Conservation (phyloP, 2,888 invertebrate genomes). For the Drosophila demipolita region DNA sequence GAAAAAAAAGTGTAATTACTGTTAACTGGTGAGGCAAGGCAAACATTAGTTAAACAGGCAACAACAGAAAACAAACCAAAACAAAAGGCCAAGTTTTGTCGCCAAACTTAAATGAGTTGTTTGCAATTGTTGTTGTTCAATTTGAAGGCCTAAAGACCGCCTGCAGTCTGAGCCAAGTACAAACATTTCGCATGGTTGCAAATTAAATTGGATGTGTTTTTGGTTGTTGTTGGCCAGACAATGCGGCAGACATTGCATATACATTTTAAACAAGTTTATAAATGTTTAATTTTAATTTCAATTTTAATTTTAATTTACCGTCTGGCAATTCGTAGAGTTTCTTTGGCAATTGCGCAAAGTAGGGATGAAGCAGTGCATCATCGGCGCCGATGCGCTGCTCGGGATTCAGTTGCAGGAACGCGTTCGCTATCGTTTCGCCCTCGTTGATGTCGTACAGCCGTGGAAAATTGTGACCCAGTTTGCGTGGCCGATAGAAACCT, state of each 20-base stretch:
- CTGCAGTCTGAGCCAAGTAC: slow-evolving; percentile 38
- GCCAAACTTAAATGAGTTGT: slow-evolving; percentile 71
- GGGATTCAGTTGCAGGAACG: slow-evolving; percentile 95
- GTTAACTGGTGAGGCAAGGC: slow-evolving; percentile 52
- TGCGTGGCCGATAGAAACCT: slow-evolving; percentile 90
- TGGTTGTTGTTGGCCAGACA: slow-evolving; percentile 22
- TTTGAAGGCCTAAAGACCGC: background rate
- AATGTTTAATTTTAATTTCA: slow-evolving; percentile 72
- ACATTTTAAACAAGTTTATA: slow-evolving; percentile 9
- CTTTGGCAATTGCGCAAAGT: slow-evolving; percentile 95
- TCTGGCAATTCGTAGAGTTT: slow-evolving; percentile 96
- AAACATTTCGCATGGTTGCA: slow-evolving; percentile 49
- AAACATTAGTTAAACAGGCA: slow-evolving; percentile 52
- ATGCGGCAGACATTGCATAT: slow-evolving; percentile 34
- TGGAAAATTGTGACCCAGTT: slow-evolving; percentile 94
- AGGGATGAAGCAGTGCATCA: slow-evolving; percentile 94
- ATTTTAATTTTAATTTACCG: slow-evolving; percentile 87
- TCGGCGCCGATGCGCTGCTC: slow-evolving; percentile 93
- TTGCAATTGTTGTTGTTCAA: slow-evolving; percentile 11
- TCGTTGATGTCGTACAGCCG: slow-evolving; percentile 95
- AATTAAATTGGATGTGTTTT: slow-evolving; percentile 62
- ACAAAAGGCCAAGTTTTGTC: slow-evolving; percentile 47
- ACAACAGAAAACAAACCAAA: slow-evolving; percentile 24
- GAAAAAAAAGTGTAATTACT: slow-evolving; percentile 66
- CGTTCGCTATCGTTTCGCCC: slow-evolving; percentile 94